Conservation (phyloP, 2,113 vertebrate genomes). For the Felis catus region DNA sequence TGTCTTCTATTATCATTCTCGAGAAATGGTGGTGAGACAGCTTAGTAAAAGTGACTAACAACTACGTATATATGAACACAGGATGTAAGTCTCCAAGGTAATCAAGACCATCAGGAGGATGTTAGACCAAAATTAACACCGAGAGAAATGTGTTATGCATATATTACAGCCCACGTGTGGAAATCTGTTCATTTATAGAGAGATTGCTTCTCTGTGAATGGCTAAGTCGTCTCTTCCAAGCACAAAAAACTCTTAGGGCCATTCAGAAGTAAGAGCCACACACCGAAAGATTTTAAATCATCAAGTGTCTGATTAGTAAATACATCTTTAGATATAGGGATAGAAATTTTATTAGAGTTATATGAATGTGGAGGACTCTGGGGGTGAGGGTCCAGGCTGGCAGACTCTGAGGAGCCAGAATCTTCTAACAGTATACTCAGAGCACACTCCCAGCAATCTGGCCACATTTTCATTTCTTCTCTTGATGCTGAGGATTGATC, state of each 20-base stretch:
- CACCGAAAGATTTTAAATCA: conserved; percentile 47
- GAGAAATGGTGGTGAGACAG: conserved; percentile 73
- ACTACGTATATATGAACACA: conserved; percentile 70
- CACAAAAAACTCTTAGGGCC: conserved; percentile 50
- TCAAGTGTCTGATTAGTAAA: conserved; percentile 40
- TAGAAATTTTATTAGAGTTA: neutral
- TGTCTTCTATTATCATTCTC: conserved; percentile 73
- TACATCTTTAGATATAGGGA: neutral
- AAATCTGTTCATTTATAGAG: conserved; percentile 82
- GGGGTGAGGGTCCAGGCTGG: neutral
- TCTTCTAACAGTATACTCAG: neutral
- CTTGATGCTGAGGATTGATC: neutral
- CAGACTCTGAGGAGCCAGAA: neutral
- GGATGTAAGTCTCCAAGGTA: conserved; percentile 81
- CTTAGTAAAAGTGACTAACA: conserved; percentile 79
- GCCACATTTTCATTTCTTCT: neutral
- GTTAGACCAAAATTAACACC: conserved; percentile 81
- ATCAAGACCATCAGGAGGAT: conserved; percentile 78
- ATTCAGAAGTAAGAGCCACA: conserved; percentile 73
- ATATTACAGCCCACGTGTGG: conserved; percentile 80
- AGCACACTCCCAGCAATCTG: neutral
- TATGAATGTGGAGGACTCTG: neutral
- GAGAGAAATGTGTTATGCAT: conserved; percentile 79
- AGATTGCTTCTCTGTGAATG: conserved; percentile 79
- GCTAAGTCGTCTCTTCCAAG: conserved; percentile 59